These are phyloP conservation scores for Cataglyphis rosenhaueri DNA, from an alignment of 2,888 invertebrate genomes.

Conservation along the genomic window DNA sequence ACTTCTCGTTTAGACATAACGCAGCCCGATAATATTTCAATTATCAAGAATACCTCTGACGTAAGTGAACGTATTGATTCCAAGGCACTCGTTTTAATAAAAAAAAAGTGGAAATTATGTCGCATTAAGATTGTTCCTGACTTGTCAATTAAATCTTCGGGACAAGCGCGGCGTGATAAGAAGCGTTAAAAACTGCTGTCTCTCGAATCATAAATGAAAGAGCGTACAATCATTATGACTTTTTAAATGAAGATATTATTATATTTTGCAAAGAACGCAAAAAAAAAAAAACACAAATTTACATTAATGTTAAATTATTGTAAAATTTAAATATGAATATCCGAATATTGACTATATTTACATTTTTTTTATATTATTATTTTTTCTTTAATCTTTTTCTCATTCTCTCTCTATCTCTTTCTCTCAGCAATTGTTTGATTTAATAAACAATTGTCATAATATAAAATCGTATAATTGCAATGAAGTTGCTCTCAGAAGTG, in stretches of 20 bases:
- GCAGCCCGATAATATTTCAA: conserved; percentile 37
- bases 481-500: background rate
- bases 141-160: conserved; percentile 35
- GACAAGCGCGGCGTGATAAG: conserved; percentile 29
- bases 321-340: conserved; percentile 24
- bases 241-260: conserved; percentile 35
- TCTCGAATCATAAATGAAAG: conserved; percentile 35
- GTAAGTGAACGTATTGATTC: conserved; percentile 36
- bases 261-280: background rate
- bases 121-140: conserved; percentile 32
- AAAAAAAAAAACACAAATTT: background rate
- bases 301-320: conserved; percentile 5
- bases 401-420: background rate
- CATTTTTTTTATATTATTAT: background rate
- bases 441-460: background rate
- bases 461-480: conserved; percentile 3
- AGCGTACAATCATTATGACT: conserved; percentile 22
- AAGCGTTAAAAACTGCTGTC: conserved; percentile 31
- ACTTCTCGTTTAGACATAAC: conserved; percentile 10
- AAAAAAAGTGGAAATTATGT: conserved; percentile 13
- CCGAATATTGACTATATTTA: background rate
- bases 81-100: background rate
- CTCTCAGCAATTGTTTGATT: background rate
- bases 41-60: conserved; percentile 28
- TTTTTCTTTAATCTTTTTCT: background rate